Evolutionary conservation across 2,113 vertebrate genomes (phyloP), one percentile per base, ranked within the genome.

Genomic region (Rafetus swinhoei): DNA sequence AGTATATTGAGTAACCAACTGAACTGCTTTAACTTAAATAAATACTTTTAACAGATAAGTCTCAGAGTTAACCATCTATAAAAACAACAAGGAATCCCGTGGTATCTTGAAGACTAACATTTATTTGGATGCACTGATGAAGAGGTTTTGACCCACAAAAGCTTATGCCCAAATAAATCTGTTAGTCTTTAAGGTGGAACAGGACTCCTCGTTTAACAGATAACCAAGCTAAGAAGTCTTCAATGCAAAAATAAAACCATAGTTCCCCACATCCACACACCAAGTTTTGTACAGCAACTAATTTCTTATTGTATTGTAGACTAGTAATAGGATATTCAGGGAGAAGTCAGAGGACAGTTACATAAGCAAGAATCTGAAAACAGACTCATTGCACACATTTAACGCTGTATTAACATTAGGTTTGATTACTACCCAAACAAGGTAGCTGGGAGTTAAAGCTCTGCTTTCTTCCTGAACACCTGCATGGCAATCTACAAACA

Each of bases 211-310:
- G 45, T 45, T 45, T 60, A 62, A 55, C 54, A 69, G 39, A 57
- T 55, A 94, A 69, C 77, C 45, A 65, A 21, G 29, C 60, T 81
- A 89, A 93, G 53, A 89, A 94, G 88, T 85, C 82, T 93, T 45
- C 9, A 85, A n/a, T 52, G 76, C 27, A 72, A 86, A 90, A 76
- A 45, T 9, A 84, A 84, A 57, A 1, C 12, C 7, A 0, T 0
- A 27, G 24, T 85, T 88, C n/a, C 74, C 53, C 52, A 39, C 53
- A 24, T 14, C 45, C 52, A 72, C 9, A 3, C 50, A 65, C 39
- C 16, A 56, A 50, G 55, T 32, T 24, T 29, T 24, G 19, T 19
- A 15, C 39, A 55, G 39, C 56, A 27, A 65, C 21, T 22, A 53
- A 84, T n/a, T 62, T 52, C 39, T 50, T 50, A 29, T 45, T 45